Base-by-base conservation (phyloP, 2,113 vertebrate species). In the Propithecus coquereli region DNA sequence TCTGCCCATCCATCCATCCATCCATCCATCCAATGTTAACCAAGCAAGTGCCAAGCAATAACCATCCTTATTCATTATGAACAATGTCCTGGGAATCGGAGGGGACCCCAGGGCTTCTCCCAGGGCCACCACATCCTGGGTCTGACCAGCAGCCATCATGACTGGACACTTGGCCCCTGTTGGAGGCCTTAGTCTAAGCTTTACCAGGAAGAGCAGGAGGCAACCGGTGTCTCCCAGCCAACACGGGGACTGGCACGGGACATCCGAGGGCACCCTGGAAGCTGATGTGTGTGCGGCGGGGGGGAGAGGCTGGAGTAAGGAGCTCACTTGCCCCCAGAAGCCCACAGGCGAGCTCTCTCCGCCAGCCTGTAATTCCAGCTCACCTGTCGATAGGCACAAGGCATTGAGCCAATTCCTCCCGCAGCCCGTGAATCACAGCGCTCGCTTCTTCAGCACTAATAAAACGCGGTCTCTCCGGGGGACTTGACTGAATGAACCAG, bases 371-470 rank as follows among this genome's bases (percentile, higher is more conserved):
- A 34, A 73, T 52, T 73, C 47, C 65, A 40, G 5, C 23, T 37
- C 20, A 68, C 43, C 34, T 74, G 81, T 63, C 93, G 47, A 34
- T 63, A 6, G 2, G 0, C 4, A 0, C 0, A 23, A 52, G 54
- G 27, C 22, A 1, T 0, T 0, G 43, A 74, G 85, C 57, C 66
- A 57, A 0, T 14, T 84, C 27, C 27, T 63, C 57, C 80, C 0
- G 11, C 47, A 37, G 47, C 32, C 50, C 27, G 3, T 25, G 93
- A 83, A 68, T 92, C 68, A 59, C 3, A 57, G 34, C 37, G 1
- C 74, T 86, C 0, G 0, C 65, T 80, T 59, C 91, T 71, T 52
- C 34, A 17, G 52, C 34, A 5, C 59, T 66, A 71, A 74, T 40
- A 27, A 84, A 76, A 91, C 3, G 22, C 50, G n/a, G 50, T 74